Percentiles rank a stretch among this genome's conserved stretches.
phyloP scores from a whole-genome alignment of 2,113 vertebrate species.

The Diadophis punctatus region DNA sequence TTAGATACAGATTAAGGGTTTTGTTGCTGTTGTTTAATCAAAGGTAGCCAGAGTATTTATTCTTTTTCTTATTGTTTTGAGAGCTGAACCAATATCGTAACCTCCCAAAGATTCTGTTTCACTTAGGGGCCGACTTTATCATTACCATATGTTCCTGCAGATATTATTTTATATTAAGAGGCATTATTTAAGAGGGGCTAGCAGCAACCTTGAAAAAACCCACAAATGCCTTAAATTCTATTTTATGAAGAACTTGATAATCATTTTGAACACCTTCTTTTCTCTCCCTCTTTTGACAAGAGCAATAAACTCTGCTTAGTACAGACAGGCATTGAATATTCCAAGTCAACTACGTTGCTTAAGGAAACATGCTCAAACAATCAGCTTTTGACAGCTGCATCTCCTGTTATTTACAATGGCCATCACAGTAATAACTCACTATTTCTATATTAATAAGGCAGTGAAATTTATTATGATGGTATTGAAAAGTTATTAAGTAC shows the following conservation, averaged over 20 bases:
- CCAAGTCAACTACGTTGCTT: slow-evolving; percentile 74
- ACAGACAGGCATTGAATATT: slow-evolving; percentile 75
- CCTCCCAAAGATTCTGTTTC: slow-evolving; percentile 62
- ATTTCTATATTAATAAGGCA: slow-evolving; percentile 95
- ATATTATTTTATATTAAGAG: slow-evolving; percentile 71
- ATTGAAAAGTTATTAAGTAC: slow-evolving; percentile 87
- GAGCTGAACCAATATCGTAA: slow-evolving; percentile 61
- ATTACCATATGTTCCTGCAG: slow-evolving; percentile 30
- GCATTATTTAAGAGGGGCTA: slow-evolving; percentile 76
- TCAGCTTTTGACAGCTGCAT: slow-evolving; percentile 75
- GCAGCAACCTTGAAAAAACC: slow-evolving; percentile 70
- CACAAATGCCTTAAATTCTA: slow-evolving; percentile 77
- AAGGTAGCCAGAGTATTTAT: slow-evolving; percentile 57
- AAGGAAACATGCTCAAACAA: slow-evolving; percentile 79
- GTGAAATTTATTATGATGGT: slow-evolving; percentile 94
- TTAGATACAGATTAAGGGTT: slow-evolving; percentile 61
- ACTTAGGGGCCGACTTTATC: slow-evolving; percentile 68
- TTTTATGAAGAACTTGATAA: slow-evolving; percentile 73
- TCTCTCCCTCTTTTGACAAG: slow-evolving; percentile 70
- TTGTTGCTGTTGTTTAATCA: slow-evolving; percentile 24
- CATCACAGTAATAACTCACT: slow-evolving; percentile 91
- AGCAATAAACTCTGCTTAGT: slow-evolving; percentile 73
- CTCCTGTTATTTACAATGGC: slow-evolving; percentile 86
- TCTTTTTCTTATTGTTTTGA: slow-evolving; percentile 54
- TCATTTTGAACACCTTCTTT: slow-evolving; percentile 76